Percentiles rank a stretch among this genome's conserved stretches.
Conservation (phyloP, 2,113 vertebrate genomes). For the Atlantisia rogersi region DNA sequence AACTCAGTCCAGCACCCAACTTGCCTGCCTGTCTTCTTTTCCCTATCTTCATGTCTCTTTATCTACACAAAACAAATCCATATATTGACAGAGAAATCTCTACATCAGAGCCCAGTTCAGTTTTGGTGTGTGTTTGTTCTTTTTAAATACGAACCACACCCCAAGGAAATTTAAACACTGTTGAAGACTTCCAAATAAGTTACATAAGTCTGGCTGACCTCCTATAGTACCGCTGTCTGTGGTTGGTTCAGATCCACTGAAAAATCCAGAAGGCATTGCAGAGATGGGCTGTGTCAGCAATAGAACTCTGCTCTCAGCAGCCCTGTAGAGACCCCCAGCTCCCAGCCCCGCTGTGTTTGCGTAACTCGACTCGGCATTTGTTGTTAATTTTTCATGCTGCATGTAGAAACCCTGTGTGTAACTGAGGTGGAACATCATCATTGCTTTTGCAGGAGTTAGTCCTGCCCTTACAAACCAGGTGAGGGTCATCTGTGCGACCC, state of each 20-base stretch:
- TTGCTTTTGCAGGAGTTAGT: not conserved
- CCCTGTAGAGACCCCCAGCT: not conserved
- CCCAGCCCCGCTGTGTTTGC: not conserved
- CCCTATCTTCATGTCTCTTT: not conserved
- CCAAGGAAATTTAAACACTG: not conserved
- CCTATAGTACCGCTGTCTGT: not conserved
- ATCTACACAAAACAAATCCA: not conserved
- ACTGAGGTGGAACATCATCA: not conserved
- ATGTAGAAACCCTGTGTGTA: not conserved
- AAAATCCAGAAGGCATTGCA: not conserved
- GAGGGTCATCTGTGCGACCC: not conserved
- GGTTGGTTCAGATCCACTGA: not conserved
- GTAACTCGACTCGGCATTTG: not conserved
- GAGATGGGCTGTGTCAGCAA: not conserved
- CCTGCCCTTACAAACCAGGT: not conserved
- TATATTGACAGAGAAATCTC: not conserved
- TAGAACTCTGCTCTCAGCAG: not conserved
- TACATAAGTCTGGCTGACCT: not conserved
- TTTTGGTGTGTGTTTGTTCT: not conserved
- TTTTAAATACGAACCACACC: not conserved
- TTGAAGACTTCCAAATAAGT: not conserved
- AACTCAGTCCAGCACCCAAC: not conserved
- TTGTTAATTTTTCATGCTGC: not conserved
- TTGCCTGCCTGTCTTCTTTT: not conserved
- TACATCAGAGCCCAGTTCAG: not conserved